Base-by-base conservation (phyloP, 92 coral and sea anemone genomes). In the Palythoa caribaeorum region DNA sequence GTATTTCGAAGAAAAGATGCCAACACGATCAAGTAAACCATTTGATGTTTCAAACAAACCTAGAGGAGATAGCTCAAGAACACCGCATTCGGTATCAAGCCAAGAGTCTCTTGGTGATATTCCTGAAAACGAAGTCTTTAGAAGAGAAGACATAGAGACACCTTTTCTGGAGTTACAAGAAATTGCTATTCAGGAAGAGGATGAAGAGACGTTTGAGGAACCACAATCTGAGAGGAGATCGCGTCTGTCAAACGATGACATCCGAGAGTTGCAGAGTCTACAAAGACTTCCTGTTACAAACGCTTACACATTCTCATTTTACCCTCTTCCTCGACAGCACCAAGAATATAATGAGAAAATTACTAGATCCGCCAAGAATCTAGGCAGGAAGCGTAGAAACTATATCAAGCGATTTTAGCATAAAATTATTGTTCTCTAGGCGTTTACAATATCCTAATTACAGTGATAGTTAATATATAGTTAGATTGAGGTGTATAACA, bases 241-340 rank as follows among this genome's bases (percentile, higher is more conserved):
- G 10, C 86, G 86, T 0, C 60, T 81, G 6, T 81, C 86, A 19
- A 39, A 4, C 15, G 76, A 81, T 13, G 86, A 81, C 74, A 81
- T 81, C 17, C 60, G 14, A 50, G 86, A 81, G 60, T 40, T 81
- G 14, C 86, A 47, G 20, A 81, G 65, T 4, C 65, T 95, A 52
- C 94, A 88, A 36, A 84, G 98, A 44, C 94, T 93, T 12, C 98
- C 96, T 13, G 91, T 95, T 1, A 85, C 96, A 8, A 95, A 85
- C 38, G 96, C 98, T 19, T 95, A 89, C 65, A 91, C 98, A 1
- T 95, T 78, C 77, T 95, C 98, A 0, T 95, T 93, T 60, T 95
- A 89, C 79, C 91, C 89, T 38, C 90, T 95, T 9, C 98, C 98
- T 12, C 89, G 50, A 13, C 98, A 95, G 59, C 93, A 95, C 68